Evolutionary conservation across 2,797 vertebrate species (phyloP).

Genomic region (Chaunax sp.): DNA sequence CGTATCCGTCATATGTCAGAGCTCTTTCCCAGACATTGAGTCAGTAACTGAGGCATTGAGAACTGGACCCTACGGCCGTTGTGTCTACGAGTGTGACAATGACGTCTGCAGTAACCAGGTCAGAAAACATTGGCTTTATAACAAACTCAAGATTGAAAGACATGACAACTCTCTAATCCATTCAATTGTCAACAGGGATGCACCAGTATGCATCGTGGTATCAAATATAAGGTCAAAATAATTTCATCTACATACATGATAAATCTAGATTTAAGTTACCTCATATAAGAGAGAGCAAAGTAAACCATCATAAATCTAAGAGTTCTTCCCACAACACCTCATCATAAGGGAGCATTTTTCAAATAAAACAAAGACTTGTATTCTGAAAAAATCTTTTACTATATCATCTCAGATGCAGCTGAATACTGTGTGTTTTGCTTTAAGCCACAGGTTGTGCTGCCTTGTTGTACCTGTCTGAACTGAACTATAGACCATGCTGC

Average conservation of each 20-base stretch:
- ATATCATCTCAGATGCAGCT: not conserved
- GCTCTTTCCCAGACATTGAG: slow-evolving; percentile 85
- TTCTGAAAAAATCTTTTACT: too few relatives aligned
- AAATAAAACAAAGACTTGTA: not conserved
- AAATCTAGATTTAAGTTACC: not conserved
- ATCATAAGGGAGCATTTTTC: not conserved
- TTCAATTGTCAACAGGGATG: too few relatives aligned
- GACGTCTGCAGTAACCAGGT: slow-evolving; percentile 91
- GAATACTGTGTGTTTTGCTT: not conserved
- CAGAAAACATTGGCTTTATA: not conserved
- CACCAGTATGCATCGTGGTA: too few relatives aligned
- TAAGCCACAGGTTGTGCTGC: not conserved
- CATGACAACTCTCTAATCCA: not conserved
- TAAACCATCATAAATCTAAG: too few relatives aligned
- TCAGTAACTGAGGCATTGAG: slow-evolving; percentile 83
- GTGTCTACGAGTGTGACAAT: slow-evolving; percentile 89
- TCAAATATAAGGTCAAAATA: too few relatives aligned
- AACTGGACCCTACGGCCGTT: slow-evolving; percentile 87
- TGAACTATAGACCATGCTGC: too few relatives aligned
- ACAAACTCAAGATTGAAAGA: not conserved
- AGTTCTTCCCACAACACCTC: not conserved
- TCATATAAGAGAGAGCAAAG: too few relatives aligned
- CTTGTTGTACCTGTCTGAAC: not conserved
- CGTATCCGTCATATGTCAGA: slow-evolving; percentile 83
- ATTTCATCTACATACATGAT: not conserved